Base-by-base conservation (phyloP, 1,140 invertebrate genomes). In the Aphelenchoides besseyi region DNA sequence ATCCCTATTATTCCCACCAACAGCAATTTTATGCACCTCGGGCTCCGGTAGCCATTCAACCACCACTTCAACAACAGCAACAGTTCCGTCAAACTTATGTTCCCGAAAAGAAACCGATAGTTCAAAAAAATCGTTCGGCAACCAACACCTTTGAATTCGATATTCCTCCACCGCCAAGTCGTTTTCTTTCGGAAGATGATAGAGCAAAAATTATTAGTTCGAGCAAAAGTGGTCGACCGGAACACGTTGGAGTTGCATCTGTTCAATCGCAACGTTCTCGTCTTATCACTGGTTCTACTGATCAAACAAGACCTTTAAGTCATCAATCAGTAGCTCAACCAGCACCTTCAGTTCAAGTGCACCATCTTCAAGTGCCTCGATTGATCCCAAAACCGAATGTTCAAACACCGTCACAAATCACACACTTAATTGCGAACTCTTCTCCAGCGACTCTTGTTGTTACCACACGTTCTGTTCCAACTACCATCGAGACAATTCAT, bases 101-200 rank as follows among this genome's bases (percentile, higher is more conserved):
- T 12, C 29, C 68, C 16, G 33, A 69, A 16, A 69, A 30, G 61
- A 69, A 28, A 2, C 33, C 63, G 18, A n/a, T n/a, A n/a, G n/a
- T n/a, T n/a, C n/a, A n/a, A n/a, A n/a, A n/a, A n/a, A n/a, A n/a
- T n/a, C n/a, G n/a, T n/a, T 30, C 36, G 3, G 36, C 70, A 35
- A 3, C 18, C 0, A 41, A 35, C 69, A 63, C 26, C n/a, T 74
- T 74, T 29, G 71, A 73, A 35, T 73, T 73, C 35, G 71, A 73
- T 30, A 18, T 73, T 8, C 71, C 74, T 30, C 71, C 71, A 2
- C 71, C 71, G 23, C 73, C 73, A 16, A 23, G n/a, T 28, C 29
- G 74, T 12, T 73, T 73, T 36, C 37, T 73, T 32, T 63, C 71
- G 9, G 71, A 73, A n/a, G 71, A 73, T 12, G 57, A 74, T 9